A percentile compares a stretch with the other conserved stretches of the same genome.
phyloP scores from a whole-genome alignment of 2,113 vertebrate species.

The Eubucco bourcierii region DNA sequence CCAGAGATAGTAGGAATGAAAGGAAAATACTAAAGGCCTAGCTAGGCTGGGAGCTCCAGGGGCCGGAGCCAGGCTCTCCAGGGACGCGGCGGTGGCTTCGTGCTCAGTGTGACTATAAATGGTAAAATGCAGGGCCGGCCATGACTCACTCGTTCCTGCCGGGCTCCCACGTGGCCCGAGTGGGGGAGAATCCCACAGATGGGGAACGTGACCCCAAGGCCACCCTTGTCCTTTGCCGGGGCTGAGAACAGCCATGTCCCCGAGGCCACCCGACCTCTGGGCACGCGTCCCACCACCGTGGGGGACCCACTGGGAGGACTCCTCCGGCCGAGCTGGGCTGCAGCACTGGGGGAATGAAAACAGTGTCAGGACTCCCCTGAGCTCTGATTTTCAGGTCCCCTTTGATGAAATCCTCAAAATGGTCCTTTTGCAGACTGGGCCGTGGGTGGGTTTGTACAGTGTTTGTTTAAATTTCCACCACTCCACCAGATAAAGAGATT shows the following conservation, averaged over 20 bases:
- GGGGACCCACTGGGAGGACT: not conserved
- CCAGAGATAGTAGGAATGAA: conserved; percentile 50
- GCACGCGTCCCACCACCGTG: accelerated
- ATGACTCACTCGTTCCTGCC: conserved; percentile 55
- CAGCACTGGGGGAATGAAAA: not conserved
- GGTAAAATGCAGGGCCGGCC: conserved; percentile 41
- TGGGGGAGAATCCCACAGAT: conserved; percentile 49
- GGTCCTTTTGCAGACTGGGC: not conserved
- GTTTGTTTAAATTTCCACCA: not conserved
- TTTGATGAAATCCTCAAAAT: not conserved
- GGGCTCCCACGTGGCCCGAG: conserved; percentile 22
- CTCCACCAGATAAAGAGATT: not conserved
- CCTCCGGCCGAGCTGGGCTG: accelerated
- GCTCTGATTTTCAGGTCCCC: not conserved
- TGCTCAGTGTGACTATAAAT: conserved; percentile 67
- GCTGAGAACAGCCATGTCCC: not conserved
- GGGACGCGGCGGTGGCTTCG: conserved; percentile 19
- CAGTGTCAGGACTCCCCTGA: not conserved
- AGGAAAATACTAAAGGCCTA: conserved; percentile 35
- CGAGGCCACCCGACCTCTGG: not conserved
- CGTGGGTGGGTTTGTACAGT: accelerated
- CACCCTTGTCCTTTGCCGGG: not conserved
- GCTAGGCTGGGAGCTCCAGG: conserved; percentile 32
- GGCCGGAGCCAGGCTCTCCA: conserved; percentile 31
- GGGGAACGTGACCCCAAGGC: not conserved